Evolutionary conservation across 2,797 vertebrate genomes (phyloP).

Genomic region (Pagetopsis macropterus): DNA sequence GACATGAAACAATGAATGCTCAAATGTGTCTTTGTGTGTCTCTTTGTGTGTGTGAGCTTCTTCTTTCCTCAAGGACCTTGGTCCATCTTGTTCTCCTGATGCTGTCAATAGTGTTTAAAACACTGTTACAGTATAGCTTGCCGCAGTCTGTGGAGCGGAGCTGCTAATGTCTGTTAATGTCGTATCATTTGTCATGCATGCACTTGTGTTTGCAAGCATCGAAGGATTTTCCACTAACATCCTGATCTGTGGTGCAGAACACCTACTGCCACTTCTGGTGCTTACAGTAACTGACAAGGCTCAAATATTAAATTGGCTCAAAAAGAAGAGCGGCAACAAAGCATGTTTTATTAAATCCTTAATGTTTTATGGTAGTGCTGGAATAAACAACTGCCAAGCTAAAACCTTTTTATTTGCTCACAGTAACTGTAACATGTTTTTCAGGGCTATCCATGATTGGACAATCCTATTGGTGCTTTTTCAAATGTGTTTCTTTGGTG

Average conservation of each 20-base stretch:
- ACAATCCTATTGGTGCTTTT: conserved; percentile 2
- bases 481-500: conserved; percentile 33
- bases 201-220: conserved; percentile 12
- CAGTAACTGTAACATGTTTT: conserved; percentile 1
- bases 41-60: conserved; percentile 4
- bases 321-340: not conserved
- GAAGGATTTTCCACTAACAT: not conserved
- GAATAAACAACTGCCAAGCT: not conserved
- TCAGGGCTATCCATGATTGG: not conserved
- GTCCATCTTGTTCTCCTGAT: conserved; percentile 35
- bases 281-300: not conserved
- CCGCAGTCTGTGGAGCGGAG: conserved; percentile 24
- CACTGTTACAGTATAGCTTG: conserved; percentile 14
- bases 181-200: conserved; percentile 13
- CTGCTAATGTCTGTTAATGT: conserved; percentile 30
- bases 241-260: not conserved
- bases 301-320: conserved; percentile 10
- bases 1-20: conserved; percentile 53
- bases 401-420: not conserved
- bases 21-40: conserved; percentile 20
- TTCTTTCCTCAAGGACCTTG: conserved; percentile 36
- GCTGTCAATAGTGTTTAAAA: conserved; percentile 42
- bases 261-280: conserved; percentile 7
- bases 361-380: not conserved
- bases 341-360: conserved; percentile 7